Evolutionary conservation across 2,888 invertebrate species (phyloP).

Genomic region (Cephus pulcher): DNA sequence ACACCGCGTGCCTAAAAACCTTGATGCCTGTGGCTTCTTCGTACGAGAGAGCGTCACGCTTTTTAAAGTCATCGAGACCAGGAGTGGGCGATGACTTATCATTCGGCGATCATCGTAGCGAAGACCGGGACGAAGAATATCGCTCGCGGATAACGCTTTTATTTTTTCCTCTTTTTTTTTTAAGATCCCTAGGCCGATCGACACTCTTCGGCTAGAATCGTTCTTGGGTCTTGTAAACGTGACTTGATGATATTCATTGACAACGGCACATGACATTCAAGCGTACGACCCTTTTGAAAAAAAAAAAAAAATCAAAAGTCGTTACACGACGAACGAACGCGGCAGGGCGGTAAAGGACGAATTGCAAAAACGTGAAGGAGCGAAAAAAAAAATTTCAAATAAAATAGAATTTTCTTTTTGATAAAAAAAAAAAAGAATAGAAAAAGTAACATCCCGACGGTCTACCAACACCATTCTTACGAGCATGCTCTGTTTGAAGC

Average conservation of each 20-base stretch:
- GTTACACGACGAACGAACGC: neutral
- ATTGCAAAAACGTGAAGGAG: neutral
- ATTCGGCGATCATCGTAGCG: neutral
- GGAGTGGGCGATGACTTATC: neutral
- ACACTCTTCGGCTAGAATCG: neutral
- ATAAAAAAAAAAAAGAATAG: neutral
- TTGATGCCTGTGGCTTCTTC: conserved; percentile 37
- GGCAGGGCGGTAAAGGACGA: neutral
- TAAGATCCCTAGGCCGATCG: neutral
- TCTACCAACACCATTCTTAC: neutral
- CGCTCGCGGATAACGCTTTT: neutral
- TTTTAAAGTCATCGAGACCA: neutral
- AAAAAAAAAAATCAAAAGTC: no score
- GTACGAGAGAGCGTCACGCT: conserved; percentile 16
- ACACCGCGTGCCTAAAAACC: conserved; percentile 47
- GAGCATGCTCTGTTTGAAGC: conserved; percentile 2
- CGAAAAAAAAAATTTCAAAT: neutral
- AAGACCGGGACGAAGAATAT: neutral
- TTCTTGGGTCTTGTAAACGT: neutral
- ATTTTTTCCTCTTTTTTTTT: neutral
- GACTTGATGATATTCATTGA: neutral
- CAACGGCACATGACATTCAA: neutral
- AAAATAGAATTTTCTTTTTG: neutral
- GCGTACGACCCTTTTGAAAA: neutral
- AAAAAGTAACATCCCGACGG: neutral